A percentile compares a stretch with the other conserved stretches of the same genome.
Evolutionary conservation across 2,888 invertebrate genomes (phyloP).

Genomic region (Andrena hattorfiana): DNA sequence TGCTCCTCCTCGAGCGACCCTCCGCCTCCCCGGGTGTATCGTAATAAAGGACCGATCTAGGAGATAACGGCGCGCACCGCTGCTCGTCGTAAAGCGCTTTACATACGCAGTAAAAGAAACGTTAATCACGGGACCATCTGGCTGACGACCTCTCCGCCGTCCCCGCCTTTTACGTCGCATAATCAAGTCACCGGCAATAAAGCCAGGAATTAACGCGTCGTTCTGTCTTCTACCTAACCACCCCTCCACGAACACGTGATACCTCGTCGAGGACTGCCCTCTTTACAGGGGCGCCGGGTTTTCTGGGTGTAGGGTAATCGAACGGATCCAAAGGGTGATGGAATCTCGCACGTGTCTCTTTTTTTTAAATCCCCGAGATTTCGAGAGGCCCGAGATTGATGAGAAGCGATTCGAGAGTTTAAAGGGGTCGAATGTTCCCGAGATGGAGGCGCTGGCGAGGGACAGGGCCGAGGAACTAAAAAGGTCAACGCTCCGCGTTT

Average conservation of each 20-base stretch:
- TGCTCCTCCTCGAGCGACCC: conserved; percentile 13
- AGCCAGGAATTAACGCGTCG: conserved; percentile 57
- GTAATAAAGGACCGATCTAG: conserved; percentile 79
- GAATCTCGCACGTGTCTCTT: background rate
- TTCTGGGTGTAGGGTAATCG: conserved; percentile 6
- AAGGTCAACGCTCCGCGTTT: conserved; percentile 14
- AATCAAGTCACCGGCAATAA: conserved; percentile 59
- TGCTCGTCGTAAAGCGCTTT: conserved; percentile 76
- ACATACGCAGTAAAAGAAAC: conserved; percentile 79
- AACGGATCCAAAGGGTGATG: background rate
- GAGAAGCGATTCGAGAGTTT: too few relatives aligned
- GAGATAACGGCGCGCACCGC: conserved; percentile 70
- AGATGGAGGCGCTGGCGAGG: too few relatives aligned
- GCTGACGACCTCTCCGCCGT: conserved; percentile 28
- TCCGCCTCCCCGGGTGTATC: conserved; percentile 60
- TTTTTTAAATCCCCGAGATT: conserved; percentile 12
- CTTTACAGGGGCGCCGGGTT: background rate
- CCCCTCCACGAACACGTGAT: background rate
- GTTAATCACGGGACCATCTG: conserved; percentile 78
- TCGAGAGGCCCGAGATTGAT: conserved; percentile 4
- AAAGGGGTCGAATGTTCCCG: too few relatives aligned
- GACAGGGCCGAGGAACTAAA: background rate
- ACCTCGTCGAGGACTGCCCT: background rate
- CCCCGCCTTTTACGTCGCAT: conserved; percentile 56
- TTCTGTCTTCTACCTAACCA: conserved; percentile 11